Percentiles rank a stretch among this genome's conserved stretches.
Conservation (phyloP, 2,113 vertebrate genomes). For the Ammodytes marinus region DNA sequence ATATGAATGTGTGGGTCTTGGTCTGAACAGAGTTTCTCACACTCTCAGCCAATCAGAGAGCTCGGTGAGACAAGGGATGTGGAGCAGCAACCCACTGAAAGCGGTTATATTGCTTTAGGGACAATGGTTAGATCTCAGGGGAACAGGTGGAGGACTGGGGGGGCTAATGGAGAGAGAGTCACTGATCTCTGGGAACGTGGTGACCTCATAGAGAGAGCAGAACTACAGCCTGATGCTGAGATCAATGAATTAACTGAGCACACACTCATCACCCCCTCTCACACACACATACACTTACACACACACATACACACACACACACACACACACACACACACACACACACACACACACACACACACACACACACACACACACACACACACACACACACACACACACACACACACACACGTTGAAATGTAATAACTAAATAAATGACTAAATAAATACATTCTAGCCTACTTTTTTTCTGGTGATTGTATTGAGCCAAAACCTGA, state of each 20-base stretch:
- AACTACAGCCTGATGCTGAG: constrained; percentile 36
- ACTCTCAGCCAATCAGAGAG: constrained; percentile 49
- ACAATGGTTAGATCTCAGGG: constrained; percentile 48
- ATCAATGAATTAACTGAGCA: constrained; percentile 50
- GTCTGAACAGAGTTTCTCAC: constrained; percentile 76
- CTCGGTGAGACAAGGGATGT: background rate
- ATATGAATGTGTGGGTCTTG: constrained; percentile 80
- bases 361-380: too few relatives aligned
- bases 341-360: background rate
- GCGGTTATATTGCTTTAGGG: background rate
- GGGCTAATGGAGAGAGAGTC: constrained; percentile 35
- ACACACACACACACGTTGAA: constrained; percentile 18
- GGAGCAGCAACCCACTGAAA: background rate
- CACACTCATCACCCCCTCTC: background rate
- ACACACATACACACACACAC: background rate
- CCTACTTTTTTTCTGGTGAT: background rate
- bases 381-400: too few relatives aligned
- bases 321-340: constrained; percentile 34
- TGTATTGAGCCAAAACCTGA: background rate
- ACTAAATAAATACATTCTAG: background rate
- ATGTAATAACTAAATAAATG: background rate
- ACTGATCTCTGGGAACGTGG: constrained; percentile 69
- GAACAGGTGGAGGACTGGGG: constrained; percentile 70
- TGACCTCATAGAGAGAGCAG: constrained; percentile 54
- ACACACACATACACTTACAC: too few relatives aligned